Conservation (phyloP, 35 echinoderm and acorn worm species). For the Anneissia japonica region DNA sequence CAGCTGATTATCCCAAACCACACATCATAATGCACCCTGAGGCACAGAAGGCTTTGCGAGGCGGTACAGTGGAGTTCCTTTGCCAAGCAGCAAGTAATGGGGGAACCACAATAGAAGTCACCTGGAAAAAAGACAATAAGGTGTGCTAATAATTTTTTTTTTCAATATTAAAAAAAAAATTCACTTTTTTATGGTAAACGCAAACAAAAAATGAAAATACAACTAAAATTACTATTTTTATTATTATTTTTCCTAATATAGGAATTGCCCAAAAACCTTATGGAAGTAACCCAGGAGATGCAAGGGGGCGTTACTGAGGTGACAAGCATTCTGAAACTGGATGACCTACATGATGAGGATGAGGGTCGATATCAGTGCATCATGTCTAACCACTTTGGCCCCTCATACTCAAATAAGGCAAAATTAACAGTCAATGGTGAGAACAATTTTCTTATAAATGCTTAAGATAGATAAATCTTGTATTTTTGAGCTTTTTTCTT, state of each 20-base stretch:
- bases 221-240: not conserved
- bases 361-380: constrained; percentile 86
- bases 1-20: constrained; percentile 69
- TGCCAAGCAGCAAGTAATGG: constrained; percentile 78
- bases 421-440: constrained; percentile 83
- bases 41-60: constrained; percentile 35
- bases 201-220: not conserved
- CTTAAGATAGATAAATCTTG: not conserved
- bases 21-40: constrained; percentile 81
- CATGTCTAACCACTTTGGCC: constrained; percentile 77
- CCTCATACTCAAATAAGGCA: constrained; percentile 67
- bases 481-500: not conserved
- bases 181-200: not conserved
- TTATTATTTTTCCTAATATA: not conserved
- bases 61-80: constrained; percentile 70
- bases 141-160: constrained; percentile 8
- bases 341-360: constrained; percentile 55
- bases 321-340: constrained; percentile 52
- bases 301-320: constrained; percentile 42
- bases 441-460: not conserved
- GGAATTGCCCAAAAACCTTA: constrained; percentile 21
- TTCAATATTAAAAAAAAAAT: not conserved
- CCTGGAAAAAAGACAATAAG: constrained; percentile 91
- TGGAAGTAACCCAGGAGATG: constrained; percentile 30
- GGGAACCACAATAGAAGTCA: constrained; percentile 43